These are phyloP conservation scores for Aegithalos caudatus DNA, from an alignment of 2,113 vertebrate genomes.

Conservation along the genomic window DNA sequence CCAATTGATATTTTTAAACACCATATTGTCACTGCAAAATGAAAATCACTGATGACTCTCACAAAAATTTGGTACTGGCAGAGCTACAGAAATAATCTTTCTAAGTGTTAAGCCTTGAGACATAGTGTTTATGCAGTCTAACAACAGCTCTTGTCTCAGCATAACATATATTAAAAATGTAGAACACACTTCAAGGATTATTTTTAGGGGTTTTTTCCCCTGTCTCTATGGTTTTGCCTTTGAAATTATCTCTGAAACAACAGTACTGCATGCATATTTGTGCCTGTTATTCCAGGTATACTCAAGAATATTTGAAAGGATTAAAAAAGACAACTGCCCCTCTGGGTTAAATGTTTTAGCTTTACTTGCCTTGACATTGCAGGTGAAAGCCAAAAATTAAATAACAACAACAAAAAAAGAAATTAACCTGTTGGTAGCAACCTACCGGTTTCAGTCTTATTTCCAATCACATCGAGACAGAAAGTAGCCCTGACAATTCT, in stretches of 20 bases:
- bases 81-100: neutral
- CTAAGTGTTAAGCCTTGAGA: neutral
- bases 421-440: neutral
- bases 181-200: neutral
- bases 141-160: neutral
- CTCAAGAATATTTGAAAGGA: neutral
- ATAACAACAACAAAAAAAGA: neutral
- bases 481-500: constrained; percentile 12
- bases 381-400: neutral
- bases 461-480: neutral
- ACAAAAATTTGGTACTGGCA: neutral
- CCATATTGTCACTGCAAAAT: neutral
- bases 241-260: neutral
- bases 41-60: neutral
- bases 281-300: neutral
- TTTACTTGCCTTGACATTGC: neutral
- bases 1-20: neutral
- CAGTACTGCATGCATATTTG: neutral
- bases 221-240: neutral
- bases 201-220: neutral
- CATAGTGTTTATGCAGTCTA: neutral
- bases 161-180: neutral
- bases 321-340: neutral
- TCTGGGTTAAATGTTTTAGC: neutral
- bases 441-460: neutral